These are phyloP conservation scores for Leptopilina drosophilae DNA, from an alignment of 2,888 invertebrate genomes.

Conservation along the genomic window DNA sequence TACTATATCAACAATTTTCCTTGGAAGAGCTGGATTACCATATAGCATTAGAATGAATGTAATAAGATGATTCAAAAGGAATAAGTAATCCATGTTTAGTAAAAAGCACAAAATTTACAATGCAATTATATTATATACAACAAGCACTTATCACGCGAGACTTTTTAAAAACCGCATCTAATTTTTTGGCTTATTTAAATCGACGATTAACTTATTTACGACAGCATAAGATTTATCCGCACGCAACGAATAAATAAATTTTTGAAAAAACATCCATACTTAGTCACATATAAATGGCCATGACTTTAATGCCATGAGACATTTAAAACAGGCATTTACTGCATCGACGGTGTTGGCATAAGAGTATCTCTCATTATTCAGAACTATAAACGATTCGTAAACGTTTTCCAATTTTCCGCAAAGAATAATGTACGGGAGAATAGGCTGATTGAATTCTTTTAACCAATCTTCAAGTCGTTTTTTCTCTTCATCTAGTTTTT, in stretches of 20 bases:
- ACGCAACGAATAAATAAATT: slow-evolving; percentile 10
- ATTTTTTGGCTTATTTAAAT: background rate
- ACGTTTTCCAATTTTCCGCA: slow-evolving; percentile 25
- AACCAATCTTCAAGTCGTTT: slow-evolving; percentile 8
- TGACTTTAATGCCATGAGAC: slow-evolving; percentile 17
- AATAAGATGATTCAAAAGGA: slow-evolving; percentile 23
- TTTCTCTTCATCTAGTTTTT: background rate
- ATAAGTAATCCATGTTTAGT: background rate
- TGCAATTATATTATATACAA: background rate
- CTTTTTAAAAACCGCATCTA: background rate
- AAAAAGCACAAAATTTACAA: background rate
- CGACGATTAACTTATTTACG: background rate
- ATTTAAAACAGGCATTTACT: slow-evolving; percentile 35
- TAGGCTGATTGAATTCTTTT: background rate
- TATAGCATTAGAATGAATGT: slow-evolving; percentile 24
- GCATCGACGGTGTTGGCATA: slow-evolving; percentile 6
- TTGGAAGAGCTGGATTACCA: slow-evolving; percentile 28
- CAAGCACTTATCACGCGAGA: too few relatives aligned
- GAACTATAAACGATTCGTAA: background rate
- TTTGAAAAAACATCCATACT: slow-evolving; percentile 6
- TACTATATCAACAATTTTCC: slow-evolving; percentile 20
- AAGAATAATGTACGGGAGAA: slow-evolving; percentile 10
- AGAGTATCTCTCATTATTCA: slow-evolving; percentile 6
- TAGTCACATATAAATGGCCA: slow-evolving; percentile 7
- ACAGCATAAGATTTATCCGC: background rate